These are phyloP conservation scores for Drosophila phalerata DNA, from an alignment of 2,888 invertebrate species.

Conservation along the genomic window DNA sequence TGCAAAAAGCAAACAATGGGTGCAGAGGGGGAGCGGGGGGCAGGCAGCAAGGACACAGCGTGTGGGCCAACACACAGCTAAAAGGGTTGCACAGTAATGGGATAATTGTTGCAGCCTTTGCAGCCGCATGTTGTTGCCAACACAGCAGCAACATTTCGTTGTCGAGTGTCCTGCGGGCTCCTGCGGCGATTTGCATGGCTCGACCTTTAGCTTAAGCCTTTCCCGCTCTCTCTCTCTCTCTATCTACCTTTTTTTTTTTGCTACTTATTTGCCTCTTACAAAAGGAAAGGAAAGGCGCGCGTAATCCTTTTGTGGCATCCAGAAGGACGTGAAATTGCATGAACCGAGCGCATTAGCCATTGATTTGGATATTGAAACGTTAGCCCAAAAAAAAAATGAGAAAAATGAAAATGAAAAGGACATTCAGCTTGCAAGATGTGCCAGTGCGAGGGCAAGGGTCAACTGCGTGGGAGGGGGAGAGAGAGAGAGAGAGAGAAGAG, in stretches of 20 bases:
- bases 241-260: not conserved
- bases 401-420: constrained; percentile 9
- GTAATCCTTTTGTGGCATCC: constrained; percentile 63
- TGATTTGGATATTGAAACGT: constrained; percentile 73
- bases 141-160: constrained; percentile 31
- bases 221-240: not conserved
- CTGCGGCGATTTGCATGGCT: constrained; percentile 68
- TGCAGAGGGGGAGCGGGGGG: not conserved
- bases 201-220: constrained; percentile 71
- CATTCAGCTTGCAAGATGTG: constrained; percentile 1
- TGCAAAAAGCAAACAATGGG: not conserved
- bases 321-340: constrained; percentile 74
- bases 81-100: constrained; percentile 79
- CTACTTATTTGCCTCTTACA: not conserved
- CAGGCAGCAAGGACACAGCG: constrained; percentile 45
- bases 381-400: constrained; percentile 4
- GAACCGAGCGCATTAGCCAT: constrained; percentile 78
- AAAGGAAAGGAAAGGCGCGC: constrained; percentile 47
- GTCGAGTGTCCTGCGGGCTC: constrained; percentile 66
- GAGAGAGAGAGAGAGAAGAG: not conserved
- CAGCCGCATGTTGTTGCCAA: constrained; percentile 58
- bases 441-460: not conserved
- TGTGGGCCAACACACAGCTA: constrained; percentile 48
- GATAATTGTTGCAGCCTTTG: constrained; percentile 78
- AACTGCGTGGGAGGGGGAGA: not conserved